A percentile compares a stretch with the other conserved stretches of the same genome.
Conservation (phyloP, 2,888 invertebrate species). For the Thera obeliscata region DNA sequence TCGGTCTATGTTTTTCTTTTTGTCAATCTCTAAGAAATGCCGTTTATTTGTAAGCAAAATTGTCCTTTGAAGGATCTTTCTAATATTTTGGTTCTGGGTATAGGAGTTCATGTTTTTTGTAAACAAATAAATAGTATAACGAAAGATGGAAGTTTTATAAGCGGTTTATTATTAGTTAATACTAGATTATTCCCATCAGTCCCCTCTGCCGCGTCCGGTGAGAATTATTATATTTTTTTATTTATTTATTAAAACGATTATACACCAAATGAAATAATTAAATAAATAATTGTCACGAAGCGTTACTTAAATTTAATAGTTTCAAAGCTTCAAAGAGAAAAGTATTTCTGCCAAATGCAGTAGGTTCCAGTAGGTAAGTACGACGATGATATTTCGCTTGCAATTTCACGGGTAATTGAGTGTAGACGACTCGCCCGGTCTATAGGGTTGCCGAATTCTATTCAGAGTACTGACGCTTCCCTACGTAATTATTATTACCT, state of each 20-base stretch:
- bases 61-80: constrained; percentile 10
- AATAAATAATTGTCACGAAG: neutral
- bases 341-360: constrained; percentile 34
- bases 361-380: constrained; percentile 30
- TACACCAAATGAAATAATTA: too few relatives aligned
- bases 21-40: constrained; percentile 23
- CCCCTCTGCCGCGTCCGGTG: too few relatives aligned
- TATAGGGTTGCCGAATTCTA: constrained; percentile 60
- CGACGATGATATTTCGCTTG: constrained; percentile 41
- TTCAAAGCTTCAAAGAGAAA: constrained; percentile 8
- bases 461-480: constrained; percentile 37
- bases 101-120: neutral
- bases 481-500: constrained; percentile 31
- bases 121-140: neutral
- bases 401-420: constrained; percentile 79
- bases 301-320: constrained; percentile 5
- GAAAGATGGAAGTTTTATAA: neutral
- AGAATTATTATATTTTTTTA: too few relatives aligned
- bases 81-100: neutral
- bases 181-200: too few relatives aligned
- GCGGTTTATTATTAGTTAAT: too few relatives aligned
- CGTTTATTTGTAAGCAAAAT: constrained; percentile 21
- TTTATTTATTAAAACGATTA: too few relatives aligned
- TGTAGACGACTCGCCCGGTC: constrained; percentile 59
- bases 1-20: constrained; percentile 21